These are phyloP conservation scores for Cephalopterus ornatus DNA, from an alignment of 2,113 vertebrate genomes.

Conservation along the genomic window DNA sequence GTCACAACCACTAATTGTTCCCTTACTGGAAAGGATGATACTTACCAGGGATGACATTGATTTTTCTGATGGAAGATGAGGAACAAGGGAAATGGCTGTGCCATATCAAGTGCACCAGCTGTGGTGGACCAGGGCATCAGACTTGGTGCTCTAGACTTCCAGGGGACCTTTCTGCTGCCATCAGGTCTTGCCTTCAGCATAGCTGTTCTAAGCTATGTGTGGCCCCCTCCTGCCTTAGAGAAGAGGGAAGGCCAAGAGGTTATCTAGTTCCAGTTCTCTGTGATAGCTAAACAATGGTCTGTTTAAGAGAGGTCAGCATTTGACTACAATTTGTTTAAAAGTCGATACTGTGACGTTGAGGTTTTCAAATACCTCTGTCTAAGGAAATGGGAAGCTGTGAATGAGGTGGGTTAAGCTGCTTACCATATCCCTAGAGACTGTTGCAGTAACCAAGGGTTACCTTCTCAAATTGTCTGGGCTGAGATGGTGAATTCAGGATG, in stretches of 20 bases:
- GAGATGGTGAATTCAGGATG: background rate
- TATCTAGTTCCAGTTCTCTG: background rate
- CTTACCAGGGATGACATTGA: background rate
- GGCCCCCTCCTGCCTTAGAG: background rate
- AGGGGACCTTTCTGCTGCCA: background rate
- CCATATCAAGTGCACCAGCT: background rate
- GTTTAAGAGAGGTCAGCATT: background rate
- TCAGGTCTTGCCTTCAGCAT: background rate
- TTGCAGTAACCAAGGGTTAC: background rate
- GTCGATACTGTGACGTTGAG: fast-evolving
- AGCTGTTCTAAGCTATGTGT: background rate
- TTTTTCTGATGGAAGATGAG: background rate
- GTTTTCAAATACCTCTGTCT: background rate
- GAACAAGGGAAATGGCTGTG: background rate
- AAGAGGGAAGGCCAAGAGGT: background rate
- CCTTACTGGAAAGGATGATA: background rate
- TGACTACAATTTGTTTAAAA: background rate
- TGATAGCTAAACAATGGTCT: background rate
- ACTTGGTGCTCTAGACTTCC: background rate
- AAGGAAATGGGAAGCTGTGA: background rate
- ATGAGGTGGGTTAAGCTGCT: background rate
- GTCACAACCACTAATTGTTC: background rate
- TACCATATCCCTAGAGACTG: background rate
- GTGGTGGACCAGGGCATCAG: background rate
- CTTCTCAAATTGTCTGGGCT: background rate